These are phyloP conservation scores for Pseudopleuronectes americanus DNA, from an alignment of 2,797 vertebrate genomes.

Conservation along the genomic window DNA sequence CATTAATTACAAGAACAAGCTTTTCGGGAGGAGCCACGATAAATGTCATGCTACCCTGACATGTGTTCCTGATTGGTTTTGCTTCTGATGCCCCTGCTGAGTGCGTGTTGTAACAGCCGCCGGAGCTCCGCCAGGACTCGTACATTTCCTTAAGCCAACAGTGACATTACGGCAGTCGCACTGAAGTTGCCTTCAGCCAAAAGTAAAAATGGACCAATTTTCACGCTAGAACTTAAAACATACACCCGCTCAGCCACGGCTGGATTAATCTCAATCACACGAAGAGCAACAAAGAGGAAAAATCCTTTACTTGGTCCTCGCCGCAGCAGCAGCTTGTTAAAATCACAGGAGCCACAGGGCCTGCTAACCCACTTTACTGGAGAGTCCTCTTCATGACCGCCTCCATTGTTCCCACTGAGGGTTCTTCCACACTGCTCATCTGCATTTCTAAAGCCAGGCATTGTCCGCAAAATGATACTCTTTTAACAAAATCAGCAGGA, in stretches of 20 bases:
- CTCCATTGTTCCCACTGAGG: conserved; percentile 9
- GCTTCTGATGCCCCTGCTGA: conserved; percentile 36
- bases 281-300: conserved; percentile 1
- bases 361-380: conserved; percentile 28
- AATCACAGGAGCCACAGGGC: conserved; percentile 17
- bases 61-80: conserved; percentile 66
- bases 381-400: conserved; percentile 2
- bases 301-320: not conserved
- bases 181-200: conserved; percentile 17
- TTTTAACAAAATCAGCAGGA: not conserved
- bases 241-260: not conserved
- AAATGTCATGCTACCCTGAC: conserved; percentile 76
- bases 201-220: conserved; percentile 34
- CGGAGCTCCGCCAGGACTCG: conserved; percentile 4
- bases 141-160: conserved; percentile 5
- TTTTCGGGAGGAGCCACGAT: conserved; percentile 66
- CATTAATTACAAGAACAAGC: conserved; percentile 79
- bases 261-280: conserved; percentile 30
- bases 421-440: not conserved
- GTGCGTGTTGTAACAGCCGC: conserved; percentile 27
- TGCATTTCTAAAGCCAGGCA: conserved; percentile 13
- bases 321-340: conserved; percentile 19
- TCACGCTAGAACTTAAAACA: conserved; percentile 5
- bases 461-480: not conserved
- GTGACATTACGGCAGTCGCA: conserved; percentile 2